Conservation (phyloP, 2,797 vertebrate genomes). For the Chanos chanos region DNA sequence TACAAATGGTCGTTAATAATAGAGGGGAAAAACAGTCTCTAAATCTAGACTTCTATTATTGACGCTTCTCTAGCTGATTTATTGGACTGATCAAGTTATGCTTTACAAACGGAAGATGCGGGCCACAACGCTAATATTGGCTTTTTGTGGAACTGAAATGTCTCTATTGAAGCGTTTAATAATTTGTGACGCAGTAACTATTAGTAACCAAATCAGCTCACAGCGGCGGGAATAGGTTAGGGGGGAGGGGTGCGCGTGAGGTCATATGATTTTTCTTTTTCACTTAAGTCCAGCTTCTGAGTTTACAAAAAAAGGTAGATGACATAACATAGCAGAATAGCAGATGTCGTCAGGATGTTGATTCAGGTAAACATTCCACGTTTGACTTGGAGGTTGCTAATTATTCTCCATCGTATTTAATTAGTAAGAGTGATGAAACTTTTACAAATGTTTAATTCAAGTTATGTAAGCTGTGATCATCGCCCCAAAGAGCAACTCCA, state of each 20-base stretch:
- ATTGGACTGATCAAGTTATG: too few species aligned
- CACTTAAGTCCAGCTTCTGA: constrained; percentile 3
- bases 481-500: neutral
- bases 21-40: too few species aligned
- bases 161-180: constrained; percentile 31
- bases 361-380: neutral
- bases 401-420: constrained; percentile 5
- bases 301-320: neutral
- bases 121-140: too few species aligned
- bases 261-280: constrained; percentile 36
- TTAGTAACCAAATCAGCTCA: constrained; percentile 25
- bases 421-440: constrained; percentile 3
- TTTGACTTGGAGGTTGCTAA: neutral
- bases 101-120: too few species aligned
- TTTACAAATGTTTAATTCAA: neutral
- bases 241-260: neutral
- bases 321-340: too few species aligned
- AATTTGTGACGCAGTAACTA: constrained; percentile 40
- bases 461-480: constrained; percentile 12
- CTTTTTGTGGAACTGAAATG: too few species aligned
- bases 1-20: too few species aligned
- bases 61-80: too few species aligned
- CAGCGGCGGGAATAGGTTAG: neutral
- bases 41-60: too few species aligned
- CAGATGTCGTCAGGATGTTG: too few species aligned